Percentiles rank a stretch among this genome's conserved stretches.
These are phyloP conservation scores for Drosophila neonasuta DNA, from an alignment of 2,888 invertebrate genomes.

Conservation along the genomic window DNA sequence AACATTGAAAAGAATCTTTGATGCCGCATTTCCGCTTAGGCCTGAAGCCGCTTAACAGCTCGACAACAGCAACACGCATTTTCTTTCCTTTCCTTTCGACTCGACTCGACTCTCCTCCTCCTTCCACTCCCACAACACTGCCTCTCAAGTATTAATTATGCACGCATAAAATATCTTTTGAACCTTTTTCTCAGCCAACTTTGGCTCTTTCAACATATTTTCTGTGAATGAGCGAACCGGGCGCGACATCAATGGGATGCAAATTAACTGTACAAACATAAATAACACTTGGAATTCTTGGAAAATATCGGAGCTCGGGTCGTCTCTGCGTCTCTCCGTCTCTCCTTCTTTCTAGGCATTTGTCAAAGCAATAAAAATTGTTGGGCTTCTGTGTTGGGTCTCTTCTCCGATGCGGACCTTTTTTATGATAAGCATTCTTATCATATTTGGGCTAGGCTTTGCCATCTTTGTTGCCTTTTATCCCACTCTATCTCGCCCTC, in stretches of 20 bases:
- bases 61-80: conserved; percentile 6
- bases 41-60: conserved; percentile 52
- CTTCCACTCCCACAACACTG: conserved; percentile 3
- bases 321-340: background rate
- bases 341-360: conserved; percentile 36
- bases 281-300: conserved; percentile 72
- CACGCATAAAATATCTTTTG: conserved; percentile 73
- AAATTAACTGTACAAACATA: conserved; percentile 76
- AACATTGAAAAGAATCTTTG: conserved; percentile 46
- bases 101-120: conserved; percentile 12
- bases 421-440: conserved; percentile 61
- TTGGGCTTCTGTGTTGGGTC: conserved; percentile 59
- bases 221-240: conserved; percentile 63
- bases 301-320: conserved; percentile 43
- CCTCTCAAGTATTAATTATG: conserved; percentile 70
- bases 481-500: background rate
- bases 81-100: background rate
- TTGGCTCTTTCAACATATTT: conserved; percentile 44
- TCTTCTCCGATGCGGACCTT: conserved; percentile 26
- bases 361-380: conserved; percentile 73
- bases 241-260: conserved; percentile 72
- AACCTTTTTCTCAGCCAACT: conserved; percentile 53
- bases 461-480: conserved; percentile 48
- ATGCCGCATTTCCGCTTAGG: conserved; percentile 63
- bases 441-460: conserved; percentile 42